A percentile compares a stretch with the other conserved stretches of the same genome.
Evolutionary conservation across 2,113 vertebrate genomes (phyloP).

Genomic region (Cebus imitator): DNA sequence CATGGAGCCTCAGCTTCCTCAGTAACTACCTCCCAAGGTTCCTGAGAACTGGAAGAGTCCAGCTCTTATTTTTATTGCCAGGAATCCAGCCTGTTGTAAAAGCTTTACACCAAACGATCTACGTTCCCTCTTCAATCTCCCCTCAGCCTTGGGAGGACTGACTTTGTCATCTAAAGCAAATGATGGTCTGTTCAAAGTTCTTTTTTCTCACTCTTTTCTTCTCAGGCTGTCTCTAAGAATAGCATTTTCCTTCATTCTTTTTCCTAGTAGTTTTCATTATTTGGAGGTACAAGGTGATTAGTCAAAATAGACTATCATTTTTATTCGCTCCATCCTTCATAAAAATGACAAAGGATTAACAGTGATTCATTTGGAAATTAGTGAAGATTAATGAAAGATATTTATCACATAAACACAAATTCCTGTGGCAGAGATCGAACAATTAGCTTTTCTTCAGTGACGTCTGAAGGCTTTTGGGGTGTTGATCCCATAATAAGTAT

Average conservation of each 20-base stretch:
- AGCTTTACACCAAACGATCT: not conserved
- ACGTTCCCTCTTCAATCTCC: not conserved
- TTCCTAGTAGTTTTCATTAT: not conserved
- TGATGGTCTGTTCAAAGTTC: not conserved
- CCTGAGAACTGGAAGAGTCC: not conserved
- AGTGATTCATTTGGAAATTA: not conserved
- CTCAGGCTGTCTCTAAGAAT: not conserved
- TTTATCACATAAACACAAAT: not conserved
- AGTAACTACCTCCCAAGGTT: not conserved
- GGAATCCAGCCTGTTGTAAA: not conserved
- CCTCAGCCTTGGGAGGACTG: not conserved
- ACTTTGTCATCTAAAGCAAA: not conserved
- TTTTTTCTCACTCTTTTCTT: not conserved
- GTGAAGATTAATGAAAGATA: not conserved
- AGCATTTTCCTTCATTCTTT: not conserved
- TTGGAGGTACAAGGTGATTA: not conserved
- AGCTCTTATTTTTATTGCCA: not conserved
- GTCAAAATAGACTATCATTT: not conserved
- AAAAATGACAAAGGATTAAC: not conserved
- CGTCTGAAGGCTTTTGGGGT: not conserved
- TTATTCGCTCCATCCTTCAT: not conserved
- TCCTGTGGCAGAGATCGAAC: not conserved
- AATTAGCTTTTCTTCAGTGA: not conserved
- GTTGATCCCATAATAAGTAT: too few species aligned
- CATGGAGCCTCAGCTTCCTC: not conserved